phyloP scores from a whole-genome alignment of 1,140 invertebrate species.

The Hyposmocoma kahamanoa region DNA sequence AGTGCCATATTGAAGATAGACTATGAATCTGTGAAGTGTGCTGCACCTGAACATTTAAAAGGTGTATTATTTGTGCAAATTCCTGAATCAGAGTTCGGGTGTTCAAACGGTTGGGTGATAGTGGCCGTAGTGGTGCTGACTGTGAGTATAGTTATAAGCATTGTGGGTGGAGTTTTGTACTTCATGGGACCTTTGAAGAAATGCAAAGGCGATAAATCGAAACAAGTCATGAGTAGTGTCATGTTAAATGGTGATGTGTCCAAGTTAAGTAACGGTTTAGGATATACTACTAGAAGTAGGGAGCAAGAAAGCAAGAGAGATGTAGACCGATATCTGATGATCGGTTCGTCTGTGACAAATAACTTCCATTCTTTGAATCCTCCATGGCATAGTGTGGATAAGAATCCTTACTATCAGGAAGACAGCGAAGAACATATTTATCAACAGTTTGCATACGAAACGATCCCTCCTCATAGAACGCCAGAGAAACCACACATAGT shows the following conservation, averaged over 20 bases:
- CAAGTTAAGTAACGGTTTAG: conserved; percentile 68
- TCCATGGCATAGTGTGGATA: conserved; percentile 73
- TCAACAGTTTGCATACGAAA: conserved; percentile 75
- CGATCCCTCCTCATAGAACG: conserved; percentile 69
- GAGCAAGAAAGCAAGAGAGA: conserved; percentile 69
- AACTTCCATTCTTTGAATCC: conserved; percentile 74
- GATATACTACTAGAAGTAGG: conserved; percentile 60
- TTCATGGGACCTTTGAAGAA: conserved; percentile 73
- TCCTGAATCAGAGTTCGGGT: conserved; percentile 76
- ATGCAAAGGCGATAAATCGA: conserved; percentile 71
- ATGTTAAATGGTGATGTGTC: conserved; percentile 68
- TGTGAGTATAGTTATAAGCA: conserved; percentile 73
- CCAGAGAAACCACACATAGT: conserved; percentile 77
- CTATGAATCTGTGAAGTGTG: conserved; percentile 74
- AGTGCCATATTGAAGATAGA: conserved; percentile 62
- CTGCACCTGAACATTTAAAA: conserved; percentile 70
- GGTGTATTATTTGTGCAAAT: conserved; percentile 69
- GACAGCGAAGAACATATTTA: conserved; percentile 74
- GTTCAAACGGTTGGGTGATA: conserved; percentile 76
- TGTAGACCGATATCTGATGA: conserved; percentile 74
- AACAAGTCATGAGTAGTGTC: conserved; percentile 69
- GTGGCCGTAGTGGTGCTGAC: conserved; percentile 73
- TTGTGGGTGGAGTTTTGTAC: conserved; percentile 73
- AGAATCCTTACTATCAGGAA: conserved; percentile 70
- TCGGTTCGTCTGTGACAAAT: conserved; percentile 72